These are phyloP conservation scores for Cancer borealis DNA, from an alignment of 2,888 invertebrate species.

Conservation along the genomic window DNA sequence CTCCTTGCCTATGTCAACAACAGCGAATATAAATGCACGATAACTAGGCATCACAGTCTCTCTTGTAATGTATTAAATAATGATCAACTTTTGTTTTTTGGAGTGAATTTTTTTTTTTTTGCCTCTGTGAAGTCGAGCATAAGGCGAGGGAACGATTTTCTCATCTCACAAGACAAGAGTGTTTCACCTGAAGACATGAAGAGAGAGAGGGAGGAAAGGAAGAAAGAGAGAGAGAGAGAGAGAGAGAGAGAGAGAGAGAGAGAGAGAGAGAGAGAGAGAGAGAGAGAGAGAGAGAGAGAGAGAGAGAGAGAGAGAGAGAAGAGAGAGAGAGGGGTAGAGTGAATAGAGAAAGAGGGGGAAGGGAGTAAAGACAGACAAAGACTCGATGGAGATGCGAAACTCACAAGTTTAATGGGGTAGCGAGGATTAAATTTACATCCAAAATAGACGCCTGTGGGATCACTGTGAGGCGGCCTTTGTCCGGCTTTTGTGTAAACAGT, in stretches of 20 bases:
- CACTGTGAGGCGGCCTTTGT: conserved; percentile 10
- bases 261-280: conserved; percentile 26
- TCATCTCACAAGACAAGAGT: neutral
- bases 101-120: neutral
- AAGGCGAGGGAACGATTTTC: neutral
- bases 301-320: conserved; percentile 11
- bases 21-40: neutral
- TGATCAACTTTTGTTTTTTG: neutral
- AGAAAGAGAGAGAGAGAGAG: neutral
- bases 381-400: neutral
- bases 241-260: neutral
- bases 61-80: conserved; percentile 16
- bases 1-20: neutral
- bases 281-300: conserved; percentile 44
- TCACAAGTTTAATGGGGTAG: conserved; percentile 23
- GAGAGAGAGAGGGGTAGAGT: neutral
- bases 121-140: neutral
- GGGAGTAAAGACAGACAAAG: neutral
- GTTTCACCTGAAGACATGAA: neutral
- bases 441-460: conserved; percentile 24
- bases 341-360: neutral
- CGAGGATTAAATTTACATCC: conserved; percentile 19
- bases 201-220: neutral
- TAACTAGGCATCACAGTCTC: neutral
- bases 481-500: conserved; percentile 8